Conservation (phyloP, 2,113 vertebrate genomes). For the Rhodinocichla rosea region DNA sequence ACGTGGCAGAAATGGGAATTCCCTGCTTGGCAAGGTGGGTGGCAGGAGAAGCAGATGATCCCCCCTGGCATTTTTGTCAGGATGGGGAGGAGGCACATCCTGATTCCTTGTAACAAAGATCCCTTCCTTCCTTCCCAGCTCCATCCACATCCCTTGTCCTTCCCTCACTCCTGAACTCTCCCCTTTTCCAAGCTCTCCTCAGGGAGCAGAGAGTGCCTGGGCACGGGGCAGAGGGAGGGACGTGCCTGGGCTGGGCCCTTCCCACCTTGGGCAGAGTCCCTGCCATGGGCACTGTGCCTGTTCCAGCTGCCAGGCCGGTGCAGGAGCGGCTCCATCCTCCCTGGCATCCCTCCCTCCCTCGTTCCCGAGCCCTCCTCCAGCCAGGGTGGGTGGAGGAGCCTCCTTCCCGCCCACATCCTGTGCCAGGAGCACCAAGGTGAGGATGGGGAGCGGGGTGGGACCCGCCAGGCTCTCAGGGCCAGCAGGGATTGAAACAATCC, state of each 20-base stretch:
- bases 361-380: neutral
- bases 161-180: neutral
- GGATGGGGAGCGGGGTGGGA: neutral
- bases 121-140: neutral
- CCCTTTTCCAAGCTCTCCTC: neutral
- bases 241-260: fast-evolving
- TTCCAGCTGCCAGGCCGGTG: neutral
- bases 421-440: neutral
- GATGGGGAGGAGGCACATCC: neutral
- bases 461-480: neutral
- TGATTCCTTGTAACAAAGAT: neutral
- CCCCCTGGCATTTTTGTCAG: neutral
- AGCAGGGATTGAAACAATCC: conserved; percentile 56
- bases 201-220: neutral
- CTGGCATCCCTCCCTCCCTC: neutral
- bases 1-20: neutral
- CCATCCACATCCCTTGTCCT: neutral
- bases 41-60: neutral
- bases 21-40: neutral
- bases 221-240: neutral
- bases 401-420: neutral
- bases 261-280: neutral
- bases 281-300: fast-evolving
- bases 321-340: neutral
- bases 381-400: neutral